Percentiles rank a stretch among this genome's conserved stretches.
phyloP scores from a whole-genome alignment of 2,797 vertebrate species.

The Taeniopygia guttata region DNA sequence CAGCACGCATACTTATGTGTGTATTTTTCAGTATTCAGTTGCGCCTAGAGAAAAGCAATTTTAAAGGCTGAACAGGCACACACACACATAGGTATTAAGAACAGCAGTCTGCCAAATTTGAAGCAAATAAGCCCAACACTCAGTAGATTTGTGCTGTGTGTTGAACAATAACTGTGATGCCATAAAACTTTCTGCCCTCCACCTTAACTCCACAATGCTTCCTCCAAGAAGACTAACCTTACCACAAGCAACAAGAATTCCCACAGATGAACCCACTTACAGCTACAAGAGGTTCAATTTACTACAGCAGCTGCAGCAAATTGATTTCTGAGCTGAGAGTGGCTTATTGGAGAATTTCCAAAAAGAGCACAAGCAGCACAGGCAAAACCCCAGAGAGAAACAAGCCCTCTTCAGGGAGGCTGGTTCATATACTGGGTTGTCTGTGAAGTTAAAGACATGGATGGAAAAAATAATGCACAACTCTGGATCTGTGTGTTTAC shows the following conservation, averaged over 20 bases:
- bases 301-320: constrained; percentile 9
- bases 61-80: background rate
- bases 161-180: background rate
- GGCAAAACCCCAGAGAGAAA: background rate
- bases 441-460: background rate
- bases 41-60: background rate
- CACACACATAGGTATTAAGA: background rate
- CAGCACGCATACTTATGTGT: background rate
- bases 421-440: background rate
- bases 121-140: background rate
- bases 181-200: background rate
- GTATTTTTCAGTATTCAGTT: background rate
- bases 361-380: background rate
- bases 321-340: constrained; percentile 3
- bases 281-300: background rate
- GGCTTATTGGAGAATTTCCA: constrained; percentile 18
- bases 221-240: background rate
- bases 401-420: background rate
- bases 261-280: background rate
- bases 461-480: background rate
- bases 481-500: background rate
- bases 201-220: background rate
- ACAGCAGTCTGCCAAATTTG: background rate
- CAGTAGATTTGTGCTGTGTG: background rate
- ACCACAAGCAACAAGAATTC: background rate